A percentile compares a stretch with the other conserved stretches of the same genome.
phyloP scores from a whole-genome alignment of 2,797 vertebrate genomes.

The Hemibagrus guttatus region DNA sequence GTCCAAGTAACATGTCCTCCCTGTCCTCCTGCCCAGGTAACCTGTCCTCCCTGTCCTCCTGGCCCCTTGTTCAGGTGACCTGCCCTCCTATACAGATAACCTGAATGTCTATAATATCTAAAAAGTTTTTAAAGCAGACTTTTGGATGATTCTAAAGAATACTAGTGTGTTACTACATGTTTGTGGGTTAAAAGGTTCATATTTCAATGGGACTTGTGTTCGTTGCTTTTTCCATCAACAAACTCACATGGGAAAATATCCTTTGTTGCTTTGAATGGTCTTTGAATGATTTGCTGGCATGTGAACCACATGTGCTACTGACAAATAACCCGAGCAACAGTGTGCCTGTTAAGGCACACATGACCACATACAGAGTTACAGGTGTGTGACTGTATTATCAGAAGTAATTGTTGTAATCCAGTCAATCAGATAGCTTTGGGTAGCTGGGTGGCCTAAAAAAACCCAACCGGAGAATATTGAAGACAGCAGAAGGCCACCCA shows the following conservation, averaged over 20 bases:
- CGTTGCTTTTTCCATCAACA: neutral
- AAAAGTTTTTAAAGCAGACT: neutral
- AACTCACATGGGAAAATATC: neutral
- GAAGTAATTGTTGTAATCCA: slow-evolving; percentile 20
- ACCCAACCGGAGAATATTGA: neutral
- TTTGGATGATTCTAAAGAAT: neutral
- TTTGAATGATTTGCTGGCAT: neutral
- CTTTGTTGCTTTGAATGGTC: neutral
- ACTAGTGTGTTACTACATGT: neutral
- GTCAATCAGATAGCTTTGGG: slow-evolving; percentile 38
- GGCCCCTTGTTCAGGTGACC: too few species aligned
- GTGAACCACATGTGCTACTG: neutral
- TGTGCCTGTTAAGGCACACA: too few species aligned
- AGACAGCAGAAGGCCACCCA: slow-evolving; percentile 16
- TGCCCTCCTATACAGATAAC: too few species aligned
- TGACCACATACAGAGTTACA: slow-evolving; percentile 39
- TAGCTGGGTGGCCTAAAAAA: slow-evolving; percentile 43
- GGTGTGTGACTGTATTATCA: slow-evolving; percentile 52
- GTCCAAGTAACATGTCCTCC: too few species aligned
- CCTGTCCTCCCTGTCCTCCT: too few species aligned
- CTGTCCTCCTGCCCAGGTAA: too few species aligned
- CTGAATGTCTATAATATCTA: neutral
- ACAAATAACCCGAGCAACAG: neutral
- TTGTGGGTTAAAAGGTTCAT: neutral
- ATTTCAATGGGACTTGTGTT: neutral